phyloP scores from a whole-genome alignment of 1,140 invertebrate genomes.

The Triops cancriformis region DNA sequence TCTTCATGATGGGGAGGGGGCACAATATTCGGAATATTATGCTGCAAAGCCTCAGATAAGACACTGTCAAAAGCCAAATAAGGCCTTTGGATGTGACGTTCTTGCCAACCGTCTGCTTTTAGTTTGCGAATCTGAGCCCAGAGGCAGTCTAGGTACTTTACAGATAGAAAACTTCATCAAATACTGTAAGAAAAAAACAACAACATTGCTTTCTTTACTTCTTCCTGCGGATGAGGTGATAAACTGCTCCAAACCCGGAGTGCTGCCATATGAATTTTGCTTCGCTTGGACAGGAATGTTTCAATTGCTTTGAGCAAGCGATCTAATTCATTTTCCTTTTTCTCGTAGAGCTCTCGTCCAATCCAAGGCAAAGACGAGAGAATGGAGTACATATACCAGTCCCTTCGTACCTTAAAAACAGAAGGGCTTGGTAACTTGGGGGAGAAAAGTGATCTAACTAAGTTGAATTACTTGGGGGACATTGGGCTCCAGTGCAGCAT shows the following conservation, averaged over 20 bases:
- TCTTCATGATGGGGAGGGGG: conserved; percentile 85
- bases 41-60: conserved; percentile 88
- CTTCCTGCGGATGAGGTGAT: conserved; percentile 91
- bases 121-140: conserved; percentile 93
- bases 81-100: conserved; percentile 90
- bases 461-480: conserved; percentile 58
- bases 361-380: conserved; percentile 91
- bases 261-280: conserved; percentile 81
- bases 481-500: conserved; percentile 85
- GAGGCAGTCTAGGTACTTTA: conserved; percentile 82
- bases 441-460: conserved; percentile 20
- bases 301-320: conserved; percentile 87
- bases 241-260: conserved; percentile 87
- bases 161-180: conserved; percentile 17
- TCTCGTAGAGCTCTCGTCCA: conserved; percentile 90
- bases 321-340: conserved; percentile 89
- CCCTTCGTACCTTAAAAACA: background rate
- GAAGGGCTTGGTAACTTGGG: background rate
- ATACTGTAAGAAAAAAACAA: conserved; percentile 18
- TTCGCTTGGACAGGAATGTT: conserved; percentile 86
- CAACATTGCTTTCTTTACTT: conserved; percentile 45
- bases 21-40: conserved; percentile 80
- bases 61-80: conserved; percentile 93
- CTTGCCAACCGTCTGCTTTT: conserved; percentile 88
- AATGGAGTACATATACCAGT: conserved; percentile 91